phyloP scores from a whole-genome alignment of 2,797 vertebrate species.

The Aselliscus stoliczkanus region DNA sequence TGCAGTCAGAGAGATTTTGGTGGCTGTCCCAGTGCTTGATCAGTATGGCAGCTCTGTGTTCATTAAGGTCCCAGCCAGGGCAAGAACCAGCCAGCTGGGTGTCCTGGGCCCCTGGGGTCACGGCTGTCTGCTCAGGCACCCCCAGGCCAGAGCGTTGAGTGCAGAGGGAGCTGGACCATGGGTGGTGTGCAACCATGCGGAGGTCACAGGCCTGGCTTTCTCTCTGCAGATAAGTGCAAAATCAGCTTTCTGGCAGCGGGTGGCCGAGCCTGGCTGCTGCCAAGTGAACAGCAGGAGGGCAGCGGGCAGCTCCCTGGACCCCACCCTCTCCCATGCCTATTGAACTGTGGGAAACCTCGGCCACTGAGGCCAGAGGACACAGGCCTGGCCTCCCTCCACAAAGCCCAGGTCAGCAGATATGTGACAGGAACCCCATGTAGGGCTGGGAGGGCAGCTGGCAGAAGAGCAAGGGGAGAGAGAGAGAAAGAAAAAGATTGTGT shows the following conservation, averaged over 20 bases:
- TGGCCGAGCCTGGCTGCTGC: background rate
- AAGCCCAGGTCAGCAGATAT: background rate
- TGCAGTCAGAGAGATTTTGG: background rate
- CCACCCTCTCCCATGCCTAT: rapidly evolving
- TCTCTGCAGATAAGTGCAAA: background rate
- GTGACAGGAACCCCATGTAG: rapidly evolving
- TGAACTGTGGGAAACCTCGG: background rate
- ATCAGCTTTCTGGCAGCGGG: background rate
- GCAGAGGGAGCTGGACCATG: background rate
- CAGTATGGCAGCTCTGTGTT: constrained; percentile 26
- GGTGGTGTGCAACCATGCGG: rapidly evolving
- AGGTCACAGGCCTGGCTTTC: rapidly evolving
- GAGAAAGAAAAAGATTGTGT: background rate
- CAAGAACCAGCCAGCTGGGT: background rate
- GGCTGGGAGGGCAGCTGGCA: background rate
- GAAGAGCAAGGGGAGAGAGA: background rate
- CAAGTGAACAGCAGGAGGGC: background rate
- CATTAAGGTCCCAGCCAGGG: constrained; percentile 24
- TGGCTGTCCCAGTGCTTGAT: constrained; percentile 14
- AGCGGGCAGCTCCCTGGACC: background rate
- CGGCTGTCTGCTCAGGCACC: background rate
- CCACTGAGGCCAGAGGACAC: background rate
- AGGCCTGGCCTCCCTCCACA: background rate
- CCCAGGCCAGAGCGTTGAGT: background rate
- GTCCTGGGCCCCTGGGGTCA: background rate